Conservation (phyloP, 2,797 vertebrate genomes). For the Neopelma chrysocephalum region DNA sequence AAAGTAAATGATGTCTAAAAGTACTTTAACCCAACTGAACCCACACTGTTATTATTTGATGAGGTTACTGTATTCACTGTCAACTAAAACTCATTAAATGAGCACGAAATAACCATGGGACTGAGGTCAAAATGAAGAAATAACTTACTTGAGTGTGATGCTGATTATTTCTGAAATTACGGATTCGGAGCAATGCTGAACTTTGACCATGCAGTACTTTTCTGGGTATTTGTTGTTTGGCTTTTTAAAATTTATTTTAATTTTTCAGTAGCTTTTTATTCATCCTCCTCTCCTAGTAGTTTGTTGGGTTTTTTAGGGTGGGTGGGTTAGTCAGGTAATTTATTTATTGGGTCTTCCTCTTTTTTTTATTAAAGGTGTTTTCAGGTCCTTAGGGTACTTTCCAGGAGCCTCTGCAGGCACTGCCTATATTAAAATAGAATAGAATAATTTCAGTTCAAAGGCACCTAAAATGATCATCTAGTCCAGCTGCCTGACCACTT, state of each 20-base stretch:
- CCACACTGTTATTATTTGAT: neutral
- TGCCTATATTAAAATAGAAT: neutral
- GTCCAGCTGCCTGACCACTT: neutral
- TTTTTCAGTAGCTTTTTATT: neutral
- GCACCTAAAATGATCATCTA: neutral
- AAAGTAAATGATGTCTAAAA: neutral
- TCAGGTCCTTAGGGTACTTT: neutral
- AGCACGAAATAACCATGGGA: neutral
- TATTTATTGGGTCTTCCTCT: neutral
- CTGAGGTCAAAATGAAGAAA: neutral
- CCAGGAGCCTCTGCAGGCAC: neutral
- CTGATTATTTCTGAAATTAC: neutral
- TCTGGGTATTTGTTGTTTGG: neutral
- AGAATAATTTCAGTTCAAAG: neutral
- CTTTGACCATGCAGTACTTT: neutral
- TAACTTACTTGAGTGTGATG: neutral
- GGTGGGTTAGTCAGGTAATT: neutral
- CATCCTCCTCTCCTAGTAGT: rapidly evolving
- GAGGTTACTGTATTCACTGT: rapidly evolving
- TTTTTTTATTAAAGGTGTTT: neutral
- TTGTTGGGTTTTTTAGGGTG: neutral
- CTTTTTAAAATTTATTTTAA: neutral
- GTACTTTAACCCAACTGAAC: neutral
- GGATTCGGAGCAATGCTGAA: neutral
- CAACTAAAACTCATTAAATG: neutral